These are phyloP conservation scores for Eupithecia subfuscata DNA, from an alignment of 2,888 invertebrate species.

Conservation along the genomic window DNA sequence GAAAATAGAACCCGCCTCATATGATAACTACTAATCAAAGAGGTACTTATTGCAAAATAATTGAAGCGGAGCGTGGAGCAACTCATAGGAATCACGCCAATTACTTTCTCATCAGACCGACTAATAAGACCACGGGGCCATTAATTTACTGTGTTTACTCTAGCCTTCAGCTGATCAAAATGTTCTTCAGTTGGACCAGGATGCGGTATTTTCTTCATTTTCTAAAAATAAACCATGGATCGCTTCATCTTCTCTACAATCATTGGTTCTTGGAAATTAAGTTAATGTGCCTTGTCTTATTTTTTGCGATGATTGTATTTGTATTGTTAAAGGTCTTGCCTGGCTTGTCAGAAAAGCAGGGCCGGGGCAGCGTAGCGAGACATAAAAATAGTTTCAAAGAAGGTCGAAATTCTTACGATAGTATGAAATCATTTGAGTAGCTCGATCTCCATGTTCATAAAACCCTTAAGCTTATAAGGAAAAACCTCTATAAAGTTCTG, in stretches of 20 bases:
- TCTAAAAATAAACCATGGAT: not conserved
- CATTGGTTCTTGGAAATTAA: not conserved
- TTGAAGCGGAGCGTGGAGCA: conserved; percentile 22
- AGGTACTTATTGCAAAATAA: conserved; percentile 25
- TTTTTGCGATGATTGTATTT: not conserved
- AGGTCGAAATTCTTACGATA: conserved; percentile 3
- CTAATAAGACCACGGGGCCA: conserved; percentile 46
- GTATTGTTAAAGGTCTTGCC: not conserved
- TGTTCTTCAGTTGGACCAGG: not conserved
- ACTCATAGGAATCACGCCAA: conserved; percentile 48
- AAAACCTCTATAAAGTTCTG: conserved; percentile 22
- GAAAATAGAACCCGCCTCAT: not conserved
- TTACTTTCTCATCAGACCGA: conserved; percentile 61
- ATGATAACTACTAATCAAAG: not conserved
- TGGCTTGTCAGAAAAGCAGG: not conserved
- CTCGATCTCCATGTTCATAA: conserved; percentile 12
- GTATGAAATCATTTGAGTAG: conserved; percentile 1
- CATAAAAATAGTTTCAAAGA: conserved; percentile 1
- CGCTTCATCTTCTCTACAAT: not conserved
- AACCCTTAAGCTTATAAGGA: conserved; percentile 22
- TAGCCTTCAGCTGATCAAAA: conserved; percentile 20
- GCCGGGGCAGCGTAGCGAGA: not conserved
- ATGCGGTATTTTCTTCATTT: conserved; percentile 2
- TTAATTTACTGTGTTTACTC: conserved; percentile 15
- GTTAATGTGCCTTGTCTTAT: not conserved